A percentile compares a stretch with the other conserved stretches of the same genome.
Conservation (phyloP, 2,113 vertebrate species). For the Oryzias javanicus region DNA sequence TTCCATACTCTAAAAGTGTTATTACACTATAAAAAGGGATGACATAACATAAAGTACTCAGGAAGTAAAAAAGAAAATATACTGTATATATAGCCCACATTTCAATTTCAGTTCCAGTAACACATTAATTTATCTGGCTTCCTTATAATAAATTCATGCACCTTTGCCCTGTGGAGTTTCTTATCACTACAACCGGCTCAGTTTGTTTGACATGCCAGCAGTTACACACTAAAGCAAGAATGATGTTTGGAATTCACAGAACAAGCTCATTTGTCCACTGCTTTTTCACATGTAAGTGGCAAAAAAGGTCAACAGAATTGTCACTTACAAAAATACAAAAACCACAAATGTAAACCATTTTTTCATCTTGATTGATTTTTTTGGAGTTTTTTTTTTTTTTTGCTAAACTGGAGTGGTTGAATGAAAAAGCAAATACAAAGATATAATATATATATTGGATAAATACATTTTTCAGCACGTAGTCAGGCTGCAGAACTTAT, state of each 20-base stretch:
- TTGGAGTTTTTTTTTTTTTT: no score
- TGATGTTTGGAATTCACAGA: not conserved
- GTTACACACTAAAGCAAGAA: not conserved
- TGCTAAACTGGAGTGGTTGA: conserved; percentile 42
- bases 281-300: not conserved
- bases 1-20: no score
- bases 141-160: not conserved
- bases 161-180: no score
- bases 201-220: no score
- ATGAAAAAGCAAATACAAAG: conserved; percentile 51
- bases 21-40: no score
- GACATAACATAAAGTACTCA: not conserved
- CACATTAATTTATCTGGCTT: not conserved
- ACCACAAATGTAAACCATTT: no score
- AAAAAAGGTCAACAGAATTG: not conserved
- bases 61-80: not conserved
- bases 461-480: conserved; percentile 28
- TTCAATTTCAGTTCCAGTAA: not conserved
- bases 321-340: not conserved
- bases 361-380: no score
- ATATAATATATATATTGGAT: no score
- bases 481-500: conserved; percentile 53
- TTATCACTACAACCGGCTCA: no score
- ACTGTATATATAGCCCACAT: not conserved
- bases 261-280: not conserved